phyloP scores from a whole-genome alignment of 2,797 vertebrate species.

The Coreius guichenoti region DNA sequence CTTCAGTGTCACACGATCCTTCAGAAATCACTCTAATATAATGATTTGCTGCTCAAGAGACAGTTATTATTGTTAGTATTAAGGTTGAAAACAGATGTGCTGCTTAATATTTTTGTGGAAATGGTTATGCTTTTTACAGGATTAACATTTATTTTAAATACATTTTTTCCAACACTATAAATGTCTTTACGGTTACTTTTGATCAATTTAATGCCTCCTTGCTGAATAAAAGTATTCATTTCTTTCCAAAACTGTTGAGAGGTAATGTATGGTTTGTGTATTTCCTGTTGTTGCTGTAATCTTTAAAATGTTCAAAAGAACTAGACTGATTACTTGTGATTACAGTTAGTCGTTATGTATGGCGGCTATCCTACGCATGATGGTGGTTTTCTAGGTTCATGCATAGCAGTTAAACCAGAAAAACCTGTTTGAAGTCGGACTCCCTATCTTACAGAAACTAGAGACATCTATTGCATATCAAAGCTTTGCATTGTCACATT shows the following conservation, averaged over 20 bases:
- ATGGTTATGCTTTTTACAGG: background rate
- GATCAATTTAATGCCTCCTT: background rate
- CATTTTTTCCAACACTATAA: background rate
- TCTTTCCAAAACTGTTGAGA: background rate
- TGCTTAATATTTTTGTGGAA: background rate
- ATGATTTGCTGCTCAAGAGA: background rate
- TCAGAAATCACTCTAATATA: background rate
- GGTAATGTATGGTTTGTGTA: background rate
- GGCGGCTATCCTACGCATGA: background rate
- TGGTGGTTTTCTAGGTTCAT: background rate
- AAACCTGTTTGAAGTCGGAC: constrained; percentile 65
- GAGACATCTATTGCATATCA: background rate
- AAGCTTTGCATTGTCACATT: constrained; percentile 9
- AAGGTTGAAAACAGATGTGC: background rate
- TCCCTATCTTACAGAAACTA: constrained; percentile 29
- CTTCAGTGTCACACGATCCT: background rate
- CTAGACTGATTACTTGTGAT: background rate
- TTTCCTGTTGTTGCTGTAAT: background rate
- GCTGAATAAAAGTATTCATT: background rate
- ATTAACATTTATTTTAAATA: background rate
- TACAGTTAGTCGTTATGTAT: background rate
- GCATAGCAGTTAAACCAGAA: constrained; percentile 52
- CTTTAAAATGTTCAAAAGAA: background rate
- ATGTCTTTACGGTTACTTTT: background rate
- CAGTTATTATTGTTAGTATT: background rate